These are phyloP conservation scores for Tolmerus cingulatus DNA, from an alignment of 2,888 invertebrate genomes.

Conservation along the genomic window DNA sequence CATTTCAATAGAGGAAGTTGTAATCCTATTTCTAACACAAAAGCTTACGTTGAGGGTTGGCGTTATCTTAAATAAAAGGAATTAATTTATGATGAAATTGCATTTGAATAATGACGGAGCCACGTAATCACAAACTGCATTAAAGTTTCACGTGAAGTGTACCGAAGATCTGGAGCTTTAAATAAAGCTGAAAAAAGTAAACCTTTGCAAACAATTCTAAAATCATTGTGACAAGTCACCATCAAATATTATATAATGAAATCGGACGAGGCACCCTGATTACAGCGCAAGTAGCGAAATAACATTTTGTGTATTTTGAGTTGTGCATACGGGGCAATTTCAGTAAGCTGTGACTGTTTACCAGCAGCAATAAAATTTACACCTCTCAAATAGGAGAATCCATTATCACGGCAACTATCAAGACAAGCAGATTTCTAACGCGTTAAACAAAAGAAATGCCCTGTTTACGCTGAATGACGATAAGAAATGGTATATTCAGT, in stretches of 20 bases:
- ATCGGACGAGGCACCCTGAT: background rate
- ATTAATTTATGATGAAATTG: background rate
- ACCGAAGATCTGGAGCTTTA: background rate
- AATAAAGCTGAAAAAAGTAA: background rate
- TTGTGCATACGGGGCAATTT: background rate
- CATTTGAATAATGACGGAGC: background rate
- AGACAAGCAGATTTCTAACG: background rate
- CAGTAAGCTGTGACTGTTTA: background rate
- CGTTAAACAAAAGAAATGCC: background rate
- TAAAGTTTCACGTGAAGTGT: background rate
- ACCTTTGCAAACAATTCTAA: background rate
- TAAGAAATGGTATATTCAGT: background rate
- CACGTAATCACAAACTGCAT: background rate
- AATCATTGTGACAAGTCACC: background rate
- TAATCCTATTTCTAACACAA: background rate
- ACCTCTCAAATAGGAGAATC: background rate
- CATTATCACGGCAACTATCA: background rate
- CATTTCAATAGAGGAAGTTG: background rate
- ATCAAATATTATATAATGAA: background rate
- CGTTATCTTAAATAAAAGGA: background rate
- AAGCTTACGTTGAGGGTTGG: background rate
- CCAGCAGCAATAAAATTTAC: background rate
- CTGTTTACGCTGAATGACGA: background rate
- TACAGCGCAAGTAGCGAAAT: constrained; percentile 4
- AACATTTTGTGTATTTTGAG: constrained; percentile 4